Percentiles rank a stretch among this genome's conserved stretches.
phyloP scores from a whole-genome alignment of 2,888 invertebrate species.

The Cremastinae sp. region DNA sequence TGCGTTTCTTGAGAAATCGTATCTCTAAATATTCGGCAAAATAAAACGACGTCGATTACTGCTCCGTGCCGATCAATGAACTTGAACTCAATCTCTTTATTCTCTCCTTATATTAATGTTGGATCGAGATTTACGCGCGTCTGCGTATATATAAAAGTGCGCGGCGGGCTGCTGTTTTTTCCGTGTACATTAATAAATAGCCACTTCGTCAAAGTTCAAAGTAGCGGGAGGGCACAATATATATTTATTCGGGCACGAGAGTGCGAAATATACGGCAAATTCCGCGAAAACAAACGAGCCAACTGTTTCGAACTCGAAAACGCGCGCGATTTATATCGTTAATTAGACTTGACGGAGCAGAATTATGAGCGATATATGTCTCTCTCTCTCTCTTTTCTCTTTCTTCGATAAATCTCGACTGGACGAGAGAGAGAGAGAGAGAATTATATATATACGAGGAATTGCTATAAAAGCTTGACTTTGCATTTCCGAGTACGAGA shows the following conservation, averaged over 20 bases:
- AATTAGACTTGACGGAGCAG: constrained; percentile 41
- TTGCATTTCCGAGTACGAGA: constrained; percentile 26
- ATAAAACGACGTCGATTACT: constrained; percentile 33
- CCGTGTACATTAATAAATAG: background rate
- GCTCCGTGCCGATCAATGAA: constrained; percentile 60
- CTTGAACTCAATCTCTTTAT: constrained; percentile 61
- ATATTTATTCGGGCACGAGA: background rate
- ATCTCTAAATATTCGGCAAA: constrained; percentile 57
- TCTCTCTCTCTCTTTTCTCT: constrained; percentile 3
- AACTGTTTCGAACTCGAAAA: constrained; percentile 18
- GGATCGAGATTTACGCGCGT: constrained; percentile 46
- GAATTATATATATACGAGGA: constrained; percentile 8
- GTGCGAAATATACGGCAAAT: constrained; percentile 37
- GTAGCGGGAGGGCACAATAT: background rate
- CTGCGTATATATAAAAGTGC: constrained; percentile 5
- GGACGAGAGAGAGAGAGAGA: background rate
- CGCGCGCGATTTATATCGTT: constrained; percentile 21
- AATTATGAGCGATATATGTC: constrained; percentile 28
- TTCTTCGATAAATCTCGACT: constrained; percentile 31
- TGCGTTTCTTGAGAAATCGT: constrained; percentile 66
- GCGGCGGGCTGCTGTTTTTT: background rate
- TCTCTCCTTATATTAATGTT: constrained; percentile 8
- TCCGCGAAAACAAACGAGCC: constrained; percentile 54
- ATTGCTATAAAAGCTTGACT: constrained; percentile 25
- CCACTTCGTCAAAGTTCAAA: constrained; percentile 21